Conservation (phyloP, 2,888 invertebrate genomes). For the Himalopsyche tibetana region DNA sequence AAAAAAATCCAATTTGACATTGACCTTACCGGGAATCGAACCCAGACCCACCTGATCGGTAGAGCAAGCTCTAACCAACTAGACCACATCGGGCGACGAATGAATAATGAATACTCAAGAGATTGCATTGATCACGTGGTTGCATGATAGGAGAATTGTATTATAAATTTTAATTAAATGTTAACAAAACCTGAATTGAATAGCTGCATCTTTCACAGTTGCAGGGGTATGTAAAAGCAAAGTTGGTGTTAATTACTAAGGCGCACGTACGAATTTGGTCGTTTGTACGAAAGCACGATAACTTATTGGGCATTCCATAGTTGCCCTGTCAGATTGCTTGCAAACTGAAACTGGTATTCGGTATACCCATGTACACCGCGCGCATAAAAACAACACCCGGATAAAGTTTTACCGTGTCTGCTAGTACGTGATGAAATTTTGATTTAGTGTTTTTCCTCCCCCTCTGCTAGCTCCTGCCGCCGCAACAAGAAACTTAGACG, state of each 20-base stretch:
- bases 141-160: no score
- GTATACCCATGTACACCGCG: conserved; percentile 31
- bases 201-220: background rate
- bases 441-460: conserved; percentile 63
- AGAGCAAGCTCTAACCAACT: no score
- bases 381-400: conserved; percentile 60
- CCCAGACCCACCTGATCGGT: no score
- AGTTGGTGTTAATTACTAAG: background rate
- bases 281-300: conserved; percentile 11
- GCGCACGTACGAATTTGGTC: conserved; percentile 4
- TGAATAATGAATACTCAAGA: no score
- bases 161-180: no score
- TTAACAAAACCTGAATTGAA: no score
- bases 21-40: no score
- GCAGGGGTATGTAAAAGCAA: background rate
- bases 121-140: no score
- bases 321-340: conserved; percentile 36
- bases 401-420: conserved; percentile 64
- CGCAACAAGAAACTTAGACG: conserved; percentile 40
- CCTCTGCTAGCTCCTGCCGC: conserved; percentile 23
- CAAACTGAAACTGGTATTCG: conserved; percentile 31
- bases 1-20: no score
- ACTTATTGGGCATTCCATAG: conserved; percentile 39
- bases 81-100: no score
- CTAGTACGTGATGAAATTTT: conserved; percentile 65